phyloP scores from a whole-genome alignment of 2,888 invertebrate genomes.

The Synanthedon tipuliformis region DNA sequence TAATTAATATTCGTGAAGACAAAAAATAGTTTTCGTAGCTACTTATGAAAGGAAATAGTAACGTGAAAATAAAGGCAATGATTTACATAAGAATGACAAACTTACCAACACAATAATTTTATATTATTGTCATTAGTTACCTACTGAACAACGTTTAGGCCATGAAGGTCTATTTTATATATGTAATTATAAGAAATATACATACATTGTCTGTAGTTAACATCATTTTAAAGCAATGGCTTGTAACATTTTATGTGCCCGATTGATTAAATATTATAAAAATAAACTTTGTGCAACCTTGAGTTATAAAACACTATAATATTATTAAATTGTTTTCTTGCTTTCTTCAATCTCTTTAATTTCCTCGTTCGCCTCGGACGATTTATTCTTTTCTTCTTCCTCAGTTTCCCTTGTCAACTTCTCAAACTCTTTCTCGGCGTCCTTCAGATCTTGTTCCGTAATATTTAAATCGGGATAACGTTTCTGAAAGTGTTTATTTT shows the following conservation, averaged over 20 bases:
- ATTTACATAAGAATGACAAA: too few relatives aligned
- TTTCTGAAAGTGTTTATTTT: slow-evolving; percentile 26
- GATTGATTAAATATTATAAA: neutral
- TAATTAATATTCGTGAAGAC: too few relatives aligned
- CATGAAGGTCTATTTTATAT: too few relatives aligned
- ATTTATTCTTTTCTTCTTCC: slow-evolving; percentile 14
- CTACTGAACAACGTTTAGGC: too few relatives aligned
- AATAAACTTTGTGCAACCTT: neutral
- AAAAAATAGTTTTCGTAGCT: too few relatives aligned
- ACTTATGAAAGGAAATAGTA: too few relatives aligned
- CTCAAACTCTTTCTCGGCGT: slow-evolving; percentile 48
- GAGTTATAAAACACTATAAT: neutral
- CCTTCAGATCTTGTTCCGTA: slow-evolving; percentile 55
- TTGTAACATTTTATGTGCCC: neutral
- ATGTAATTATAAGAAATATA: too few relatives aligned
- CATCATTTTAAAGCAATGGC: too few relatives aligned
- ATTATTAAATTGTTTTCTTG: slow-evolving; percentile 31
- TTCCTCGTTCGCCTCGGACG: slow-evolving; percentile 9
- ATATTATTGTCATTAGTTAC: too few relatives aligned
- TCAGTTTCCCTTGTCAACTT: slow-evolving; percentile 38
- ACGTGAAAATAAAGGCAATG: too few relatives aligned
- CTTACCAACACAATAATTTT: too few relatives aligned
- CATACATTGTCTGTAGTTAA: too few relatives aligned
- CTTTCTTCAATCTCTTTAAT: slow-evolving; percentile 13
- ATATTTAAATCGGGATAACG: slow-evolving; percentile 54